phyloP scores from a whole-genome alignment of 2,113 vertebrate species.

The Calyptommatus sinebrachiatus region DNA sequence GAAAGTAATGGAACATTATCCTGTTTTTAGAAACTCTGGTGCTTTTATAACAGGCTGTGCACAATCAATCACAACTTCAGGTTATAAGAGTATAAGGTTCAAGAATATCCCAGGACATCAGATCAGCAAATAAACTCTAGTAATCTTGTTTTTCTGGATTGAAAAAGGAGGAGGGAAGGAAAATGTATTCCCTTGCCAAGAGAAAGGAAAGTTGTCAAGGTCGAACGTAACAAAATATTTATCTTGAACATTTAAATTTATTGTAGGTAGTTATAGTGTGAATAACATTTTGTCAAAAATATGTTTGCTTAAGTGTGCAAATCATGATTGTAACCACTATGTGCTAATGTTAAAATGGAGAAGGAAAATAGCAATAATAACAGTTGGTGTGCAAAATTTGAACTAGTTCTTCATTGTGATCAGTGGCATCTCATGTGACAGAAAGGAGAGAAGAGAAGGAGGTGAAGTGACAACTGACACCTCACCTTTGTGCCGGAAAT shows the following conservation, averaged over 20 bases:
- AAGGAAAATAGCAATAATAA: background rate
- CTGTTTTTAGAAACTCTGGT: background rate
- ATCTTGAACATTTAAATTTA: background rate
- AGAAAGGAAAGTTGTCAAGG: constrained; percentile 19
- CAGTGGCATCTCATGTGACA: too few relatives aligned
- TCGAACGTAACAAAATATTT: constrained; percentile 34
- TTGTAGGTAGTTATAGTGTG: background rate
- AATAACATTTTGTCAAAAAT: background rate
- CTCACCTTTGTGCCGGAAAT: too few relatives aligned
- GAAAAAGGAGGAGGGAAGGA: background rate
- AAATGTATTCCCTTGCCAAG: constrained; percentile 48
- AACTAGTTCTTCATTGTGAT: background rate
- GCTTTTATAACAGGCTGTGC: background rate
- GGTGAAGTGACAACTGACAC: too few relatives aligned
- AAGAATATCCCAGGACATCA: constrained; percentile 32
- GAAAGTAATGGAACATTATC: background rate
- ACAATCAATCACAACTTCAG: constrained; percentile 2
- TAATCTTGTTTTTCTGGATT: constrained; percentile 39
- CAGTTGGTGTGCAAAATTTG: background rate
- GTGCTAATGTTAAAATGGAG: background rate
- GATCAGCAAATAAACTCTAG: constrained; percentile 39
- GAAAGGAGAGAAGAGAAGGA: too few relatives aligned
- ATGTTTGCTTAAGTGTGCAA: background rate
- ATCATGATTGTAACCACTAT: rapidly evolving
- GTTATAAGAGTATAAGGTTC: constrained; percentile 18